Base-by-base conservation (phyloP, 2,797 vertebrate genomes). In the Xiphophorus birchmanni region DNA sequence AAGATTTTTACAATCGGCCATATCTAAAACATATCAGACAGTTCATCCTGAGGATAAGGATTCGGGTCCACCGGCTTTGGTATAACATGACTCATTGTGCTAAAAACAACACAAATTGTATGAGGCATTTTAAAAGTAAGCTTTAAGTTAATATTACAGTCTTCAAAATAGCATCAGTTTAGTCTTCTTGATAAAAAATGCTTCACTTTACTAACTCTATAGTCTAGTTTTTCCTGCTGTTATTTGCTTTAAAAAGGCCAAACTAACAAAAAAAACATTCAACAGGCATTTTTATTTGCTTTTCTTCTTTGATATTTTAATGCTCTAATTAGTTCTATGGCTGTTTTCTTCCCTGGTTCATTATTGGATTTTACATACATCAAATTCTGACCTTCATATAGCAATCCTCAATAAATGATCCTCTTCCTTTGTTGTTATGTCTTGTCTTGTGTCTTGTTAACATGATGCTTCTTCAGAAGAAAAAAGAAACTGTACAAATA, bases 261-360 rank as follows among this genome's bases (percentile, higher is more conserved):
- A 0, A 26, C 21, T 42, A 42, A 69, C 65, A 69, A 26, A 42
- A 32, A 37, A 69, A 69, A 5, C 21, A 69, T 40, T 42, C 10
- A 26, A 8, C 17, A 67, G 9, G 7, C 17, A 5, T 67, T 67
- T 37, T 21, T 67, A 23, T 17, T 32, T 35, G 29, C 29, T 32
- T 32, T 65, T 32, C 26, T 63, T 65, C 5, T 29, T 32, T 32
- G 26, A 65, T 13, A 37, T 65, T 65, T 21, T 23, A 69, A 42
- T 69, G 35, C 35, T 23, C 1, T 42, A 2, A 26, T 69, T 67
- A 23, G 35, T 67, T 67, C 4, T 42, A 5, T 90, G 37, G 76
- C 9, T 63, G 15, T 35, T 90, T 58, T 80, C 8, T 40, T 40
- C 23, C 9, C 21, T 69, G 37, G 21, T 40, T 69, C 3, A 21